Evolutionary conservation across 1,140 invertebrate species (phyloP).

Genomic region (Heliothis virescens): DNA sequence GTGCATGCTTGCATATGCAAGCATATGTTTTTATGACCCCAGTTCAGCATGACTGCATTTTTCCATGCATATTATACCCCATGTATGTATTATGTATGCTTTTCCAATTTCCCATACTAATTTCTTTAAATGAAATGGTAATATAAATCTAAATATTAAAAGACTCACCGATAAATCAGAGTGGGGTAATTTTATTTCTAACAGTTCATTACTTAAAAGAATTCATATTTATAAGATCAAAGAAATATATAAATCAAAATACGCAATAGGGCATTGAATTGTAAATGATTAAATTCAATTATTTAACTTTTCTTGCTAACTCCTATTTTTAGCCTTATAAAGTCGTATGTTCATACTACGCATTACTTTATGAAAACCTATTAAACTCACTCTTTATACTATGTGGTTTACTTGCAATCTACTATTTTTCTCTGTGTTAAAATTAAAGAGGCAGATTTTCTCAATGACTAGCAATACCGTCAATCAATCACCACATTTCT

Average conservation of each 20-base stretch:
- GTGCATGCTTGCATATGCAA: slow-evolving; percentile 14
- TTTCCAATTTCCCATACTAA: neutral
- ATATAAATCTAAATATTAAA: neutral
- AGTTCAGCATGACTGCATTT: slow-evolving; percentile 19
- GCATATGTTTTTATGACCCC: neutral
- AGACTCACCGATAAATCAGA: neutral
- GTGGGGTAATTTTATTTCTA: no score
- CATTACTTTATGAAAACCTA: neutral
- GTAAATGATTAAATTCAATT: neutral
- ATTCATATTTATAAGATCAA: no score
- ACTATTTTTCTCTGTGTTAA: no score
- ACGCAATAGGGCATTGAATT: neutral
- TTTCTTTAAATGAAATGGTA: neutral
- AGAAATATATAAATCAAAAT: no score
- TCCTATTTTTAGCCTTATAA: no score
- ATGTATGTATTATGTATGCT: neutral
- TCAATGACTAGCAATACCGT: no score
- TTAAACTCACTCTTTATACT: neutral
- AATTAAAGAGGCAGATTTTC: no score
- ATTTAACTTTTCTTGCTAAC: no score
- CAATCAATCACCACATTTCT: no score
- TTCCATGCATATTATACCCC: slow-evolving; percentile 27
- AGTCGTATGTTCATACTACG: no score
- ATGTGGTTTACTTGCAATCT: neutral
- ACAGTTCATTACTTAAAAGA: no score